A percentile compares a stretch with the other conserved stretches of the same genome.
These are phyloP conservation scores for Canis aureus DNA, from an alignment of 2,113 vertebrate genomes.

Conservation along the genomic window DNA sequence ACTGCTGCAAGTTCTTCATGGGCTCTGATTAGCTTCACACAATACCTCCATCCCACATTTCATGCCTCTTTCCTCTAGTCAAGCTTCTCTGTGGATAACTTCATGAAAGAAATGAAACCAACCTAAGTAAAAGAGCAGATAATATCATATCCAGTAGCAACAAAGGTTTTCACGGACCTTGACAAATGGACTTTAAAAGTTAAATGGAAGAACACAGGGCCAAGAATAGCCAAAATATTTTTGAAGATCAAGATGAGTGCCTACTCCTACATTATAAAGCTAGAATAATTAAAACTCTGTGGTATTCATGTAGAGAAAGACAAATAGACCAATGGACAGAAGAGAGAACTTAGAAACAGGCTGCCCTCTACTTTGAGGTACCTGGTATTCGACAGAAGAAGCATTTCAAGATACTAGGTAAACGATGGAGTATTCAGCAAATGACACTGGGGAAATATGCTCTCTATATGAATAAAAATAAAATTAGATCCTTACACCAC, in stretches of 20 bases:
- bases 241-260: neutral
- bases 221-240: neutral
- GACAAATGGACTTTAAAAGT: neutral
- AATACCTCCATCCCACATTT: neutral
- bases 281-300: neutral
- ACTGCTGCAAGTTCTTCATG: neutral
- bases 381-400: neutral
- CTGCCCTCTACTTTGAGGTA: neutral
- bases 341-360: neutral
- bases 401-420: neutral
- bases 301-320: neutral
- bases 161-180: neutral
- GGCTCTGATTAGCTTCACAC: neutral
- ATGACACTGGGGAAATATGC: neutral
- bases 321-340: neutral
- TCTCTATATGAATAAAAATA: neutral
- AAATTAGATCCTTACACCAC: neutral
- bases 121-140: conserved; percentile 21
- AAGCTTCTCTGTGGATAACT: neutral
- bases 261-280: neutral
- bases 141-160: neutral
- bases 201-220: conserved; percentile 34
- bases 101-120: neutral
- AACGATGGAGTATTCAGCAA: neutral
- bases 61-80: neutral